phyloP scores from a whole-genome alignment of 2,113 vertebrate species.

The Morone saxatilis region DNA sequence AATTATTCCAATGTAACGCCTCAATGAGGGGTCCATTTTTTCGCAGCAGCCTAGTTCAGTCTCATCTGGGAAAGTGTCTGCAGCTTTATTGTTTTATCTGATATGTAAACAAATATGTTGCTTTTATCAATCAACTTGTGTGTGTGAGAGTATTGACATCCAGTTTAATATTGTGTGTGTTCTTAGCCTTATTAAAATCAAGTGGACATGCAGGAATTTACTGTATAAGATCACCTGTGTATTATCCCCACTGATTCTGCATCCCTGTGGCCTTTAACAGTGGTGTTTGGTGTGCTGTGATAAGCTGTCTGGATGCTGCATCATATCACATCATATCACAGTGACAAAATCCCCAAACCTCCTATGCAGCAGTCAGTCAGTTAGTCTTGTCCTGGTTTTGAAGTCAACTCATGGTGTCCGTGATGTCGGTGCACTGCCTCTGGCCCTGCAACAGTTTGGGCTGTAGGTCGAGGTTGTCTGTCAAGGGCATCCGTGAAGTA shows the following conservation, averaged over 20 bases:
- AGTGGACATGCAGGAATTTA: background rate
- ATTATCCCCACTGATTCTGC: background rate
- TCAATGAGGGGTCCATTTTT: background rate
- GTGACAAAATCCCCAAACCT: constrained; percentile 36
- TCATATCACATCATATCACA: constrained; percentile 34
- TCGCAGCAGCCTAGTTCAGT: background rate
- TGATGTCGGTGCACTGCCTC: constrained; percentile 10
- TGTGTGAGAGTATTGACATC: background rate
- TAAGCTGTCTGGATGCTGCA: constrained; percentile 39
- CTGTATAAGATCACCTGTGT: background rate
- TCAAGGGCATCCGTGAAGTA: constrained; percentile 57
- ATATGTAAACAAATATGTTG: background rate
- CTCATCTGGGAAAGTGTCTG: background rate
- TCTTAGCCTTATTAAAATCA: background rate
- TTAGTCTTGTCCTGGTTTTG: constrained; percentile 49
- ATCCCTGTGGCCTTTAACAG: background rate
- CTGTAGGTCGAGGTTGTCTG: constrained; percentile 31
- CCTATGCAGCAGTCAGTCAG: constrained; percentile 57
- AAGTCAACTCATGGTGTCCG: constrained; percentile 56
- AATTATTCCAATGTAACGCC: constrained; percentile 16
- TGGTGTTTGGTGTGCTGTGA: background rate
- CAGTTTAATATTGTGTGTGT: background rate
- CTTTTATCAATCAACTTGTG: background rate
- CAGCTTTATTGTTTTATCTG: background rate
- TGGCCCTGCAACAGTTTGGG: constrained; percentile 34